phyloP scores from a whole-genome alignment of 2,797 vertebrate genomes.

The Lithobates sylvaticus region DNA sequence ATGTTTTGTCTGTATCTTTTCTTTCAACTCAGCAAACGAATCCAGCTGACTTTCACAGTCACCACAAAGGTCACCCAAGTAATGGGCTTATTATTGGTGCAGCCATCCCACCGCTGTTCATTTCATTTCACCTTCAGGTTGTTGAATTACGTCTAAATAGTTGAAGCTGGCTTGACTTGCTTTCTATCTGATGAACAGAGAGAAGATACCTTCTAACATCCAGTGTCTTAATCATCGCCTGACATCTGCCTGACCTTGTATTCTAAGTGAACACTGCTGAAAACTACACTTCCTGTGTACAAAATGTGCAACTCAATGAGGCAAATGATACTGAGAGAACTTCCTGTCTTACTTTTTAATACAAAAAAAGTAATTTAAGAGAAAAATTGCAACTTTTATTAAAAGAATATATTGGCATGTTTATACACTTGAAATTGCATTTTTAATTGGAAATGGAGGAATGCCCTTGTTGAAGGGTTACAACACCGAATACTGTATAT shows the following conservation, averaged over 20 bases:
- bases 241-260: conserved; percentile 14
- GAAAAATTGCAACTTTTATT: no score
- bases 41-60: conserved; percentile 3
- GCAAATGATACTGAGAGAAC: background rate
- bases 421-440: no score
- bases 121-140: conserved; percentile 31
- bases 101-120: conserved; percentile 1
- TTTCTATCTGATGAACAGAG: conserved; percentile 10
- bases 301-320: background rate
- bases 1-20: background rate
- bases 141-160: conserved; percentile 7
- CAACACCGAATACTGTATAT: no score
- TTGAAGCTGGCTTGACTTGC: conserved; percentile 5
- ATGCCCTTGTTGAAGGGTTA: no score
- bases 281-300: background rate
- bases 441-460: no score
- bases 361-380: no score
- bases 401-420: no score
- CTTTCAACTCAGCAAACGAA: background rate
- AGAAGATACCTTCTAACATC: conserved; percentile 12
- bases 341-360: no score
- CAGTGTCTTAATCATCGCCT: background rate
- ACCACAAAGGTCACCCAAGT: conserved; percentile 1
- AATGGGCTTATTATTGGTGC: conserved; percentile 12
- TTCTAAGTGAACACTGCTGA: conserved; percentile 12